Conservation (phyloP, 2,888 invertebrate genomes). For the Anoplius nigerrimus region DNA sequence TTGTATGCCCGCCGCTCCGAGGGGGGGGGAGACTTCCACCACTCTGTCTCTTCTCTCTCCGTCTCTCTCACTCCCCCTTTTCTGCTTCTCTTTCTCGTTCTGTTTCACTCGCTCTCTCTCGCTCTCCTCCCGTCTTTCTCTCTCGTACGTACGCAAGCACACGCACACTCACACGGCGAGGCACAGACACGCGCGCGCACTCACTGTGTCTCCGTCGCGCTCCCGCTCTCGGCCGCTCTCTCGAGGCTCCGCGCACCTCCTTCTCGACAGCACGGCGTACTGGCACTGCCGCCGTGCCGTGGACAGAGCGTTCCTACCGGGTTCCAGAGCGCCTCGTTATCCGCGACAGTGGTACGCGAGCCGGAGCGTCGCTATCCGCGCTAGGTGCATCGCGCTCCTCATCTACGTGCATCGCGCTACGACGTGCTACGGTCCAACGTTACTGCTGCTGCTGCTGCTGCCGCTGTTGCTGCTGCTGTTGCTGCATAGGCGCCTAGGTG, state of each 20-base stretch:
- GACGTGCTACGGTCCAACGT: not conserved
- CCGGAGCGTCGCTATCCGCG: slow-evolving; percentile 36
- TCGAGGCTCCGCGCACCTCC: slow-evolving; percentile 23
- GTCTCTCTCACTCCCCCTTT: slow-evolving; percentile 29
- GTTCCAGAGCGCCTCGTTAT: slow-evolving; percentile 28
- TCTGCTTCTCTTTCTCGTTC: slow-evolving; percentile 29
- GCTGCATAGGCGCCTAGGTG: no score
- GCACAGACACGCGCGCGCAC: slow-evolving; percentile 23
- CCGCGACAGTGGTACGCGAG: slow-evolving; percentile 35
- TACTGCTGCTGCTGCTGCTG: not conserved
- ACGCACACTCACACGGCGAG: slow-evolving; percentile 19
- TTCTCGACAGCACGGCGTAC: slow-evolving; percentile 1
- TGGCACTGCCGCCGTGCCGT: slow-evolving; percentile 4
- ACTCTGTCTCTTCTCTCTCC: slow-evolving; percentile 28
- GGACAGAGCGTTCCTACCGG: slow-evolving; percentile 12
- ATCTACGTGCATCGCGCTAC: slow-evolving; percentile 55
- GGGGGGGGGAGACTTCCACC: slow-evolving; percentile 35
- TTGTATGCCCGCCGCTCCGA: slow-evolving; percentile 61
- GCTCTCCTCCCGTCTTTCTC: slow-evolving; percentile 36
- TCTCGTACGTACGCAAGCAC: slow-evolving; percentile 11
- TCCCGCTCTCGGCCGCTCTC: slow-evolving; percentile 33
- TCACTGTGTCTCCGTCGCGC: slow-evolving; percentile 21
- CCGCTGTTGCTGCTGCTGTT: no score
- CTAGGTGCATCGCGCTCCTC: slow-evolving; percentile 40
- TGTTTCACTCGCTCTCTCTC: slow-evolving; percentile 17